Base-by-base conservation (phyloP, 2,888 invertebrate species). In the Luperina testacea region DNA sequence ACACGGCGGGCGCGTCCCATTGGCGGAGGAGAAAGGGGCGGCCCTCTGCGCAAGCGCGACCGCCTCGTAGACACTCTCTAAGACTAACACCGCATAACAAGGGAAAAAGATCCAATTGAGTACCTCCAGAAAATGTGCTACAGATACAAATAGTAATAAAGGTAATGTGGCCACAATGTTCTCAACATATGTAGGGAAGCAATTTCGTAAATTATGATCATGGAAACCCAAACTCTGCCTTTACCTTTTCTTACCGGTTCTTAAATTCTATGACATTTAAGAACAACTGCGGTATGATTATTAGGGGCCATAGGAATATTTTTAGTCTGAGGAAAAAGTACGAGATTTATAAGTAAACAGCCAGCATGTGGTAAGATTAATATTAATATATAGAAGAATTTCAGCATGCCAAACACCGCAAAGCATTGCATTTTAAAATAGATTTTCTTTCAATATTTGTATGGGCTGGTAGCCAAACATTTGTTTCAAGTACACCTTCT, bases 21-120 rank as follows among this genome's bases (percentile, higher is more conserved):
- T 96, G 95, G 95, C 89, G 90, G 92, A 92, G 92, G 86, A 87
- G 93, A 95, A 95, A 94, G 94, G 95, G 96, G 96, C 96, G 96
- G 93, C 91, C 82, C 91, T 84, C 84, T 81, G 85, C 92, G 91
- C 64, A 45, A 75, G 80, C 63, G 78, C 84, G 72, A 83, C 95
- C 95, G 94, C 94, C 93, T 85, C 72, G 83, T 80, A 77, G 64
- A 80, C 61, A 77, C 77, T 79, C 73, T 81, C 82, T 76, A 75
- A 82, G 53, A 51, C 51, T 63, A 74, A 53, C 65, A 75, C 38
- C 57, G 38, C 27, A 24, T 24, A n/a, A 42, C 11, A 9, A 65
- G 48, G 4, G 2, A 6, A 85, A 68, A 74, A 84, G 13, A 75
- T 13, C 45, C 17, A 75, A 48, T 32, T 53, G 2, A 45, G 24